Percentiles rank a stretch among this genome's conserved stretches.
These are phyloP conservation scores for Branchipolynoe longqiensis DNA, from an alignment of 2,888 invertebrate genomes.

Conservation along the genomic window DNA sequence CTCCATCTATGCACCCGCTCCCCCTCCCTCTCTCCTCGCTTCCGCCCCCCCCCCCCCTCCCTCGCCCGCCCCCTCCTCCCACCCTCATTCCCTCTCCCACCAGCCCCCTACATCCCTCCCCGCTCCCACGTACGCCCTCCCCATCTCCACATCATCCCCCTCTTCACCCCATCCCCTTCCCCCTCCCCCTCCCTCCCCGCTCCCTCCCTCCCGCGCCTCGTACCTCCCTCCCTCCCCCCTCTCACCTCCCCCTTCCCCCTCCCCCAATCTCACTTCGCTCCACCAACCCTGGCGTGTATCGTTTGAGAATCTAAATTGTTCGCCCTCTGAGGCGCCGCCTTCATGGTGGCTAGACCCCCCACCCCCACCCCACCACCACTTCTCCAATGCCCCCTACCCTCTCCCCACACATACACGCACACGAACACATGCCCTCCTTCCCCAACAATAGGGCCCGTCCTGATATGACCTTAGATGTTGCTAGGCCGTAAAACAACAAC, in stretches of 20 bases:
- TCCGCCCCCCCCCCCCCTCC: neutral
- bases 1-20: too few species aligned
- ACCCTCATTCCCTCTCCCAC: neutral
- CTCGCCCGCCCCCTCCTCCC: neutral
- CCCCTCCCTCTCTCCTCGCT: neutral
- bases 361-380: too few species aligned
- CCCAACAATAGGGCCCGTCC: too few species aligned
- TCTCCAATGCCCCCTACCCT: too few species aligned
- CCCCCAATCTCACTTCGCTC: neutral
- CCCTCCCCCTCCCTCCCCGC: neutral
- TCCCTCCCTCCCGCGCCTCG: neutral
- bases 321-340: neutral
- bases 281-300: slow-evolving; percentile 3
- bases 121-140: neutral
- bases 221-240: neutral
- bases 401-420: too few species aligned
- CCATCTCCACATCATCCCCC: neutral
- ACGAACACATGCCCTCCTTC: too few species aligned
- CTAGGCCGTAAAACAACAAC: too few species aligned
- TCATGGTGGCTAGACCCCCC: too few species aligned
- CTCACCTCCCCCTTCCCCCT: neutral
- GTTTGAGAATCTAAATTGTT: slow-evolving; percentile 30
- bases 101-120: neutral
- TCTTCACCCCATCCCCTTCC: neutral
- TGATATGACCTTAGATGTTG: too few species aligned